phyloP scores from a whole-genome alignment of 2,888 invertebrate species.

The Caenorhabditis drosophilae region DNA sequence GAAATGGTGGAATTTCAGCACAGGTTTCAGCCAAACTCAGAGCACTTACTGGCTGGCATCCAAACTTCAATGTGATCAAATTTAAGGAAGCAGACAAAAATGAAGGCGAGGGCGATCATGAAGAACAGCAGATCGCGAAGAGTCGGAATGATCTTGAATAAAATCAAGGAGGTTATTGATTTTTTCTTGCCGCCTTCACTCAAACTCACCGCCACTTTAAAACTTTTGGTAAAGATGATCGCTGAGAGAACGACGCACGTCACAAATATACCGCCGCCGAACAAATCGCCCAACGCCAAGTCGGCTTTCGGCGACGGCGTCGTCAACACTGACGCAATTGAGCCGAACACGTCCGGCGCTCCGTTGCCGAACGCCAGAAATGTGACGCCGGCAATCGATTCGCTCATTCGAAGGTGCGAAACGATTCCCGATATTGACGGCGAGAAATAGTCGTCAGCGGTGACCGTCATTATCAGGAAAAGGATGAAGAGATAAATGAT shows the following conservation, averaged over 20 bases:
- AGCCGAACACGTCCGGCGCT: slow-evolving; percentile 78
- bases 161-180: no score
- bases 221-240: slow-evolving; percentile 74
- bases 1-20: slow-evolving; percentile 6
- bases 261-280: slow-evolving; percentile 75
- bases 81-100: slow-evolving; percentile 72
- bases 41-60: slow-evolving; percentile 30
- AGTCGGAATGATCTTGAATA: slow-evolving; percentile 68
- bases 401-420: slow-evolving; percentile 70
- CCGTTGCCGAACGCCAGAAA: slow-evolving; percentile 79
- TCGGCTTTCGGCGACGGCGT: slow-evolving; percentile 69
- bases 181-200: no score
- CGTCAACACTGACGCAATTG: slow-evolving; percentile 73
- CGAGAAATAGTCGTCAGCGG: slow-evolving; percentile 68
- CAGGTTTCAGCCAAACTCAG: neutral
- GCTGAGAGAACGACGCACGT: slow-evolving; percentile 75
- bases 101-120: slow-evolving; percentile 71
- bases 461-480: slow-evolving; percentile 56
- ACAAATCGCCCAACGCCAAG: slow-evolving; percentile 70
- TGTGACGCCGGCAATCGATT: slow-evolving; percentile 76
- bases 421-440: slow-evolving; percentile 71
- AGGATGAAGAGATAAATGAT: slow-evolving; percentile 48
- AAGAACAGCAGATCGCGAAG: slow-evolving; percentile 74
- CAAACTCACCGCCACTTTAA: slow-evolving; percentile 65
- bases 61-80: slow-evolving; percentile 72